phyloP scores from a whole-genome alignment of 2,888 invertebrate genomes.

The Bhutanitis thaidina region DNA sequence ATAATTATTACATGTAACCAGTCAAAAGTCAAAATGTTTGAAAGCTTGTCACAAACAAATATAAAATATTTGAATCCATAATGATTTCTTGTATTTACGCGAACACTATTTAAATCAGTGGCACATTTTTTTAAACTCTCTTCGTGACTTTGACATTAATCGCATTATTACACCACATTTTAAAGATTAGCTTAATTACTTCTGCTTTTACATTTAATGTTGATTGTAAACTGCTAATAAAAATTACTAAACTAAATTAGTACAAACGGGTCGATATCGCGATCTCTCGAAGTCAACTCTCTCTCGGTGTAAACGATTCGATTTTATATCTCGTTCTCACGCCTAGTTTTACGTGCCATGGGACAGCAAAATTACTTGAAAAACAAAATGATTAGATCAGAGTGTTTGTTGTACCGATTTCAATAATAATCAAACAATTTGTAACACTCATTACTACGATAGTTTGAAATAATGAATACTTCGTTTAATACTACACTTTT shows the following conservation, averaged over 20 bases:
- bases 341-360: conserved; percentile 17
- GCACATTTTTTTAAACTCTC: conserved; percentile 2
- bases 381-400: not conserved
- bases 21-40: no score
- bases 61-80: no score
- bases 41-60: no score
- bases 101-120: no score
- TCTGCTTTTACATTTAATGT: conserved; percentile 7
- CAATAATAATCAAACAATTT: no score
- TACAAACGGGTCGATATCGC: conserved; percentile 20
- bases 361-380: not conserved
- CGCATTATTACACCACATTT: conserved; percentile 2
- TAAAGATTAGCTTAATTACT: conserved; percentile 7
- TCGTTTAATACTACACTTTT: no score
- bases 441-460: no score
- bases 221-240: conserved; percentile 11
- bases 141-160: conserved; percentile 7
- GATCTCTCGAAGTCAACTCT: conserved; percentile 25
- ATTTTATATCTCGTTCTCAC: conserved; percentile 26
- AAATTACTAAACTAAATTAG: conserved; percentile 12
- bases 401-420: no score
- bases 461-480: no score
- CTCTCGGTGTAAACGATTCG: conserved; percentile 25
- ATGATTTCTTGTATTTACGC: no score
- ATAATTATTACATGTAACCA: no score